A percentile compares a stretch with the other conserved stretches of the same genome.
Conservation (phyloP, 2,113 vertebrate species). For the Sturnus vulgaris region DNA sequence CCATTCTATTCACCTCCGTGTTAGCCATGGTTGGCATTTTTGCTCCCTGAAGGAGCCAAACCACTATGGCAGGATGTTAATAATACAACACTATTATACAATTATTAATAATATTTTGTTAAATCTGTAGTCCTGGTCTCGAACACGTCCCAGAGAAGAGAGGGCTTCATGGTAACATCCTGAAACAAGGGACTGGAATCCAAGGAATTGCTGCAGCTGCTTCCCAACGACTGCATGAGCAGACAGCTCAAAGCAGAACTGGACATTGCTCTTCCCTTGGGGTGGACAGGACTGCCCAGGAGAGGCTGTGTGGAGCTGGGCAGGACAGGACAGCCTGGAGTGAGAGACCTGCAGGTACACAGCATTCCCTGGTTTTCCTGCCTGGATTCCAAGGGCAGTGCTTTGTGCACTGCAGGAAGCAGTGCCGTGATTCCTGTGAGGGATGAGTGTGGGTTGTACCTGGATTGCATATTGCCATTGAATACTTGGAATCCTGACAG, state of each 20-base stretch:
- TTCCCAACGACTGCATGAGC: neutral
- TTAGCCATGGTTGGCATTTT: neutral
- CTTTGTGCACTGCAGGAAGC: neutral
- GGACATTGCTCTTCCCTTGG: neutral
- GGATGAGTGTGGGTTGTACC: neutral
- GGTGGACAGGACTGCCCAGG: neutral
- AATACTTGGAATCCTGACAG: neutral
- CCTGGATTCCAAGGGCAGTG: neutral
- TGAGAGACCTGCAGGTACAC: slow-evolving; percentile 30
- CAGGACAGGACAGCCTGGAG: neutral
- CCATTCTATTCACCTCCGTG: neutral
- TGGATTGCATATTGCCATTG: neutral
- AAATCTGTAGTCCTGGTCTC: slow-evolving; percentile 71
- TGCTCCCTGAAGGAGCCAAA: neutral
- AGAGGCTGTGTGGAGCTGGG: slow-evolving; percentile 13
- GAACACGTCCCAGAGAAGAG: slow-evolving; percentile 63
- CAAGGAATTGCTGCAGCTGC: neutral
- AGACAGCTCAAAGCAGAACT: slow-evolving; percentile 3
- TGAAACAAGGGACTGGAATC: neutral
- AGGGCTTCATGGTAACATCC: neutral
- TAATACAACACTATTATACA: neutral
- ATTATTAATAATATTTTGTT: neutral
- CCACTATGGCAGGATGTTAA: neutral
- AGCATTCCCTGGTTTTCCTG: neutral
- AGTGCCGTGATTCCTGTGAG: neutral